phyloP scores from a whole-genome alignment of 2,113 vertebrate species.

The Leptobrachium ailaonicum region DNA sequence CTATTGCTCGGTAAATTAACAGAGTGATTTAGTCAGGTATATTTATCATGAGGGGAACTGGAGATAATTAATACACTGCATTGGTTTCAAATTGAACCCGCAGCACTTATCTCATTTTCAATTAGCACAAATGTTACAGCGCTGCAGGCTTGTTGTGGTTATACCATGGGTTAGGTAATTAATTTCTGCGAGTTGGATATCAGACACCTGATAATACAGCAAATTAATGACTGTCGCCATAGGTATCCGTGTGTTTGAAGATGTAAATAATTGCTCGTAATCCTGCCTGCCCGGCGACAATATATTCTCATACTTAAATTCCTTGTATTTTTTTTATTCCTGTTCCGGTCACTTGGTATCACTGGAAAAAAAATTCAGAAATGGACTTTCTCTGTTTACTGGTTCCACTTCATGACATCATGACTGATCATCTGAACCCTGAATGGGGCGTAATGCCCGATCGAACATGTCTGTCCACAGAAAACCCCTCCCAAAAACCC shows the following conservation, averaged over 20 bases:
- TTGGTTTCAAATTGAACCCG: slow-evolving; percentile 84
- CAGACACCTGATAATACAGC: slow-evolving; percentile 77
- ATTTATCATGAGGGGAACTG: slow-evolving; percentile 78
- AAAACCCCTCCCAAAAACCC: too few species aligned
- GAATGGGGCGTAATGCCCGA: too few species aligned
- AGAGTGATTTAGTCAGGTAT: slow-evolving; percentile 79
- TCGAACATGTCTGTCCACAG: too few species aligned
- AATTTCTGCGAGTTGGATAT: slow-evolving; percentile 80
- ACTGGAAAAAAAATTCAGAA: too few species aligned
- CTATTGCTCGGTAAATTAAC: slow-evolving; percentile 78
- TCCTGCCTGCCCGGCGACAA: slow-evolving; percentile 72
- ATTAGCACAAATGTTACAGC: slow-evolving; percentile 81
- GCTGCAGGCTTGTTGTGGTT: slow-evolving; percentile 78
- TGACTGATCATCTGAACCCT: too few species aligned
- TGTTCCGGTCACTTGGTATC: slow-evolving; percentile 52
- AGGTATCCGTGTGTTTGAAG: slow-evolving; percentile 76
- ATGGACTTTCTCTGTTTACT: too few species aligned
- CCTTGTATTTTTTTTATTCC: slow-evolving; percentile 67
- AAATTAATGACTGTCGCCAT: slow-evolving; percentile 83
- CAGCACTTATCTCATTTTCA: slow-evolving; percentile 87
- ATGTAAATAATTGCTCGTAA: slow-evolving; percentile 73
- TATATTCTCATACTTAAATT: slow-evolving; percentile 73
- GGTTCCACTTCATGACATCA: too few species aligned
- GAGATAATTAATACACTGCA: slow-evolving; percentile 82
- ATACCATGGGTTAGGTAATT: slow-evolving; percentile 81